These are phyloP conservation scores for Chrysocyon brachyurus DNA, from an alignment of 2,797 vertebrate genomes.

Conservation along the genomic window DNA sequence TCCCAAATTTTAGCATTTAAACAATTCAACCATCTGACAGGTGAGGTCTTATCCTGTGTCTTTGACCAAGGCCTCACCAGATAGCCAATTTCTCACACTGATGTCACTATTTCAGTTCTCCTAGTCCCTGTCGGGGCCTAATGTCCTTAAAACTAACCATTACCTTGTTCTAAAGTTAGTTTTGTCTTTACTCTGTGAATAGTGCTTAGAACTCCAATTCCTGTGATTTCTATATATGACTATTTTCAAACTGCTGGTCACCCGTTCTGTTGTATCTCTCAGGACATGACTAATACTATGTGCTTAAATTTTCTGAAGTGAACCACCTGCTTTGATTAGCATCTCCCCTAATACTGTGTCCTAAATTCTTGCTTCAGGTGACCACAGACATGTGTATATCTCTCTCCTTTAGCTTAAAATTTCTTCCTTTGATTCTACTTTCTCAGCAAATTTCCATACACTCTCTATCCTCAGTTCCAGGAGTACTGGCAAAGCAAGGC, in stretches of 20 bases:
- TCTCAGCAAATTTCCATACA: background rate
- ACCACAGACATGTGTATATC: background rate
- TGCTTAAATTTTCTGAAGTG: constrained; percentile 22
- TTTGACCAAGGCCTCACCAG: background rate
- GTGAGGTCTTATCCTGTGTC: background rate
- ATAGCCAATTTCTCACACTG: background rate
- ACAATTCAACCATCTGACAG: background rate
- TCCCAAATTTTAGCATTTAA: background rate
- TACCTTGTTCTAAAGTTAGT: background rate
- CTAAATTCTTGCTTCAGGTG: background rate
- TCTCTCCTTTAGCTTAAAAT: background rate
- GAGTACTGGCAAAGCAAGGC: background rate
- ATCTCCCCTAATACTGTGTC: background rate
- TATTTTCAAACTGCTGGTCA: background rate
- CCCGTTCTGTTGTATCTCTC: background rate
- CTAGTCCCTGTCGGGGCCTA: background rate
- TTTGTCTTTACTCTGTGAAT: background rate
- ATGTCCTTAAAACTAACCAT: background rate
- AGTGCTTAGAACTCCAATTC: background rate
- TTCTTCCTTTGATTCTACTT: background rate
- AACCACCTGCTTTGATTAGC: background rate
- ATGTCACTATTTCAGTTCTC: background rate
- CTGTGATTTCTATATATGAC: background rate
- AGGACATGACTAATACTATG: background rate
- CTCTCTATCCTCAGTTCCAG: background rate